Percentiles rank a stretch among this genome's conserved stretches.
These are phyloP conservation scores for Eilema caniola DNA, from an alignment of 2,888 invertebrate genomes.

Conservation along the genomic window DNA sequence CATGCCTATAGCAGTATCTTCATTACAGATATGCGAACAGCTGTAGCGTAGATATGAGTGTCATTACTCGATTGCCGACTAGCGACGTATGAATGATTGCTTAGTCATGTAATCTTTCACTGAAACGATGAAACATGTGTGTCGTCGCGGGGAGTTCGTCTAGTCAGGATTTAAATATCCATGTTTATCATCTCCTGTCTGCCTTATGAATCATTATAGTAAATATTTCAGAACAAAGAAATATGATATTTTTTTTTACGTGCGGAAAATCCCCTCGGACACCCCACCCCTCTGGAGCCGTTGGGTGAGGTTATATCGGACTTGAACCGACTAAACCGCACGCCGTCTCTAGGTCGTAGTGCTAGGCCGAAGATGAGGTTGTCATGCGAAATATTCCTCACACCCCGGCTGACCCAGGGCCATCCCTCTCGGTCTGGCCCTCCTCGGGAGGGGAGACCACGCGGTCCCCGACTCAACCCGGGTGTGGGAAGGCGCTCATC, in stretches of 20 bases:
- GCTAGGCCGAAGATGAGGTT: too few species aligned
- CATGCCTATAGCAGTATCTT: background rate
- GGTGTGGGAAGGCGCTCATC: too few species aligned
- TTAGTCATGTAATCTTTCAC: conserved; percentile 73
- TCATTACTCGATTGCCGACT: conserved; percentile 50
- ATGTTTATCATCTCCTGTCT: conserved; percentile 47
- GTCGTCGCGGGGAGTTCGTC: conserved; percentile 56
- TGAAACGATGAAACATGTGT: conserved; percentile 74
- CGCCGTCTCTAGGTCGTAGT: too few species aligned
- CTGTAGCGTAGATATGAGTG: conserved; percentile 17
- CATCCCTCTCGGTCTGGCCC: too few species aligned
- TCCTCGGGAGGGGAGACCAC: too few species aligned
- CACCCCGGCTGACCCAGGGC: too few species aligned
- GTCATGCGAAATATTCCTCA: too few species aligned
- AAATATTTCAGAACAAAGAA: conserved; percentile 38
- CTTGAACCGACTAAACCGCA: too few species aligned
- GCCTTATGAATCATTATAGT: conserved; percentile 43
- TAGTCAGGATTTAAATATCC: conserved; percentile 53
- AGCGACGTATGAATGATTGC: conserved; percentile 63
- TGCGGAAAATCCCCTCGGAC: too few species aligned
- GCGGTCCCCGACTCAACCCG: too few species aligned
- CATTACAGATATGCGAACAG: conserved; percentile 25
- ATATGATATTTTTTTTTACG: background rate
- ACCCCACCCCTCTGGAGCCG: too few species aligned
- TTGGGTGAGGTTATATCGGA: too few species aligned